Conservation (phyloP, 1,140 invertebrate species). For the Zaprionus tsacasi region DNA sequence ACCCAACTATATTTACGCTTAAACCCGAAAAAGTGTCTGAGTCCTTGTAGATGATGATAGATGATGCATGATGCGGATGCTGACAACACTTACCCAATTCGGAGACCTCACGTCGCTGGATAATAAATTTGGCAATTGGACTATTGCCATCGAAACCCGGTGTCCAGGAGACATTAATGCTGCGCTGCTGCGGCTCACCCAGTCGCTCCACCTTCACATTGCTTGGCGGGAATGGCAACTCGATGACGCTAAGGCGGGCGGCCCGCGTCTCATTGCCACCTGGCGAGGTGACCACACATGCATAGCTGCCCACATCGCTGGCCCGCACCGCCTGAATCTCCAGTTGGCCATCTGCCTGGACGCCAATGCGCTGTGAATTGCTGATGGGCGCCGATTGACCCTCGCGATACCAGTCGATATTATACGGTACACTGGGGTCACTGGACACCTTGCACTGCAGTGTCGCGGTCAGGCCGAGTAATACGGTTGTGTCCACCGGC, state of each 20-base stretch:
- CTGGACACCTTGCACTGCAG: slow-evolving; percentile 97
- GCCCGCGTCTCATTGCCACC: slow-evolving; percentile 96
- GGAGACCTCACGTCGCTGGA: slow-evolving; percentile 95
- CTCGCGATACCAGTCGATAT: slow-evolving; percentile 96
- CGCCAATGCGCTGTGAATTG: slow-evolving; percentile 88
- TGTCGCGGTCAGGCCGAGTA: slow-evolving; percentile 95
- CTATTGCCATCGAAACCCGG: slow-evolving; percentile 98
- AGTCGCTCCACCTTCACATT: slow-evolving; percentile 91
- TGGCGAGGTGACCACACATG: slow-evolving; percentile 91
- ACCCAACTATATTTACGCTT: slow-evolving; percentile 20
- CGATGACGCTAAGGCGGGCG: slow-evolving; percentile 94
- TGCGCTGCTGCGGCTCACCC: slow-evolving; percentile 86
- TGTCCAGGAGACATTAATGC: slow-evolving; percentile 97
- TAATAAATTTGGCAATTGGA: slow-evolving; percentile 95
- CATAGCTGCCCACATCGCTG: slow-evolving; percentile 92
- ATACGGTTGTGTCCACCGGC: slow-evolving; percentile 94
- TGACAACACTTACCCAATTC: slow-evolving; percentile 88
- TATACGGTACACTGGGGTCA: slow-evolving; percentile 95
- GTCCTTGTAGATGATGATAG: not conserved
- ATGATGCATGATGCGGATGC: no score
- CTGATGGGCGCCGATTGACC: slow-evolving; percentile 86
- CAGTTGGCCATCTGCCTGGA: slow-evolving; percentile 90
- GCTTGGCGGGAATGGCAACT: slow-evolving; percentile 96
- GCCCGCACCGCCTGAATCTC: slow-evolving; percentile 93
- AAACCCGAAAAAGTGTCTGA: not conserved